Base-by-base conservation (phyloP, 2,113 vertebrate genomes). In the Crotalus tigris region DNA sequence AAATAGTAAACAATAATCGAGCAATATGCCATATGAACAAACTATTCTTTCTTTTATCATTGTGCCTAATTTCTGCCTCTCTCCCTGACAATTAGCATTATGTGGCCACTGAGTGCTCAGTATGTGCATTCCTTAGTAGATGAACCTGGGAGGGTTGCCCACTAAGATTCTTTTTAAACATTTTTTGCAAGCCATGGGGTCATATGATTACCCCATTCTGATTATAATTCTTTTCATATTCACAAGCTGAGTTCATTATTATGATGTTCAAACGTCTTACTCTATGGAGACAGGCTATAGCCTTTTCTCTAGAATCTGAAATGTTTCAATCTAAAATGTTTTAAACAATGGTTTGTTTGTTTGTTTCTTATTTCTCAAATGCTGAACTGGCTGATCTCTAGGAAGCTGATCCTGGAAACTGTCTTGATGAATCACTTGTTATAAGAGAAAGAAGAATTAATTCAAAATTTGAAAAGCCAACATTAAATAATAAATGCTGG, bases 331-430 rank as follows among this genome's bases (percentile, higher is more conserved):
- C 1, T 89, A 86, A 61, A 26, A 93, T 15, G 10, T 64, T 55
- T 87, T 94, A 94, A 69, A 94, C 58, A 93, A 94, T 93, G 10
- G n/a, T 81, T 13, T 2, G n/a, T 69, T 69, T 4, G 64, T 69
- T 69, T 15, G 64, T 46, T 26, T 89, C 29, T 49, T 89, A 89
- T 85, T 26, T 81, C 75, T 44, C 61, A 95, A 92, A 86, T 87
- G 0, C 87, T 93, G 94, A 69, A 93, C 54, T 55, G 81, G 92
- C 29, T 29, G 7, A 13, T 1, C 59, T 51, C 46, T 51, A 23
- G 26, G 26, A 49, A 26, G 23, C 24, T 29, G 26, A 29, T 29
- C 49, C 49, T 87, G 49, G 85, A 53, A 88, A 55, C 51, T 3
- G 13, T 44, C 33, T 81, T 8, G 33, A 81, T 81, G 12, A 17